A percentile compares a stretch with the other conserved stretches of the same genome.
Conservation (phyloP, 2,113 vertebrate species). For the Hemiprocne comata region DNA sequence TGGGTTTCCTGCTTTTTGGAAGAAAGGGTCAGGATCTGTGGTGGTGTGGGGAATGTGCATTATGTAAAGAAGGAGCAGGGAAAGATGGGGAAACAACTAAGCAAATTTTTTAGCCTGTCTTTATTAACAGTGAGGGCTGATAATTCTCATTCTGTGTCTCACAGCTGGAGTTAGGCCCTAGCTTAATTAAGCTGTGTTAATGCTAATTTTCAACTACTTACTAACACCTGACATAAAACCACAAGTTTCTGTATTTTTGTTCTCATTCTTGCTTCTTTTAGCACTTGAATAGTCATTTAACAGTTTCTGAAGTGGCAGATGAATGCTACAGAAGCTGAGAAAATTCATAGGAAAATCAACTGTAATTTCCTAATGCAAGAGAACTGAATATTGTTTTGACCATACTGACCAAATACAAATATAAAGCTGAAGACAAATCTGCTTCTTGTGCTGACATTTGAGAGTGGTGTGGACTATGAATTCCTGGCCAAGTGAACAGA, state of each 20-base stretch:
- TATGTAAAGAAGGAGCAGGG: background rate
- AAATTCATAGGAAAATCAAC: background rate
- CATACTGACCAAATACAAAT: background rate
- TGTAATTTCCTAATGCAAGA: background rate
- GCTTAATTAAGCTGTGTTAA: background rate
- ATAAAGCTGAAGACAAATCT: background rate
- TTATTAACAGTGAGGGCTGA: background rate
- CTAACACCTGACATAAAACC: background rate
- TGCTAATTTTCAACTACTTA: background rate
- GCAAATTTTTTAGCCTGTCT: background rate
- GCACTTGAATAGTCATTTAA: background rate
- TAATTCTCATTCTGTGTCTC: background rate
- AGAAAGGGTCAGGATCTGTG: background rate
- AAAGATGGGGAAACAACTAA: background rate
- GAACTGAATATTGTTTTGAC: background rate
- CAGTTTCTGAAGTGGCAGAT: background rate
- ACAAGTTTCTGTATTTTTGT: background rate
- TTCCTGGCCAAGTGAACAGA: background rate
- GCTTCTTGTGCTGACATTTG: background rate
- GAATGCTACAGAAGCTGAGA: background rate
- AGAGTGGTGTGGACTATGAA: background rate
- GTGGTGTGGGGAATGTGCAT: background rate
- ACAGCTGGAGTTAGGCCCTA: background rate
- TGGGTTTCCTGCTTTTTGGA: background rate
- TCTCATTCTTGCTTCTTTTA: background rate